These are phyloP conservation scores for Rhyacophila evoluta DNA, from an alignment of 2,888 invertebrate genomes.

Conservation along the genomic window DNA sequence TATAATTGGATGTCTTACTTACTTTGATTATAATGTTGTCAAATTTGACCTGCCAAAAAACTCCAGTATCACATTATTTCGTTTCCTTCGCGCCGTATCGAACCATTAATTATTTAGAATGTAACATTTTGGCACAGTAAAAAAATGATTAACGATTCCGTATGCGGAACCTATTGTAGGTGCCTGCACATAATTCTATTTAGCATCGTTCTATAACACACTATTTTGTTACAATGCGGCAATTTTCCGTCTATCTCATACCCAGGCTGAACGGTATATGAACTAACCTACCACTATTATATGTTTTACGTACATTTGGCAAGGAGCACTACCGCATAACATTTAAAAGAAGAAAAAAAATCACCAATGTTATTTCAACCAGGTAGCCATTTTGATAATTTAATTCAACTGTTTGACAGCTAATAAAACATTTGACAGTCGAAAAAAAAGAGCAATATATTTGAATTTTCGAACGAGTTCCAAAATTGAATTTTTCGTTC, in stretches of 20 bases:
- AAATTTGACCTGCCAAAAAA: not conserved
- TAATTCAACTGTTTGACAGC: not conserved
- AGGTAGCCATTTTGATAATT: conserved; percentile 1
- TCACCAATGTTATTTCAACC: not conserved
- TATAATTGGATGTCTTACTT: too few relatives aligned
- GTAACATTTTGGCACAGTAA: not conserved
- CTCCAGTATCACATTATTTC: not conserved
- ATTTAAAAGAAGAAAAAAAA: conserved; percentile 10
- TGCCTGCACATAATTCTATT: not conserved
- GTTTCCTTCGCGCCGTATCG: not conserved
- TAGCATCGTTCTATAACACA: conserved; percentile 6
- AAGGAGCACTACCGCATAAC: not conserved
- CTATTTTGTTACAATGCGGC: conserved; percentile 20
- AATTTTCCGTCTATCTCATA: conserved; percentile 14
- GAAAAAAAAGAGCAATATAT: not conserved
- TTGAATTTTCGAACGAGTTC: not conserved
- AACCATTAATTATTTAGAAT: conserved; percentile 1
- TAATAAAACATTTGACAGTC: not conserved
- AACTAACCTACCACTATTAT: conserved; percentile 9
- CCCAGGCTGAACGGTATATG: not conserved
- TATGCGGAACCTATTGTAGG: conserved; percentile 12
- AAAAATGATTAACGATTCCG: not conserved
- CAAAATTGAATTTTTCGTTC: not conserved
- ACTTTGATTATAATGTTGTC: not conserved
- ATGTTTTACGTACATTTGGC: conserved; percentile 14